Evolutionary conservation across 2,888 invertebrate species (phyloP), one percentile per base, ranked within the genome.

Genomic region (Chalcosyrphus nemorum): DNA sequence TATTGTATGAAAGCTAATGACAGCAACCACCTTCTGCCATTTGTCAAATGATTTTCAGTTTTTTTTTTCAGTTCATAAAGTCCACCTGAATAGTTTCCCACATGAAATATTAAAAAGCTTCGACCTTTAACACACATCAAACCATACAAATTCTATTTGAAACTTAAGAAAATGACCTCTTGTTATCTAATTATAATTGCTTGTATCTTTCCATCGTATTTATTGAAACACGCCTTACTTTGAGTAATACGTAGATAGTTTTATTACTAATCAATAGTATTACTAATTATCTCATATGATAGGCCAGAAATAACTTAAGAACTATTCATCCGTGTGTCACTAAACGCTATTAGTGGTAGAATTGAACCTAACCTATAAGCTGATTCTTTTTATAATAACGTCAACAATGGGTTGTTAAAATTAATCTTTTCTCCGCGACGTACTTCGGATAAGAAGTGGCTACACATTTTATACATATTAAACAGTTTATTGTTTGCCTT

Each of bases 71-170:
- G n/a, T n/a, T n/a, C 9, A 41, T 24, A 13, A 38, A 38, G 21
- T 6, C 27, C 61, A 72, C 19, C 27, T 52, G 72, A 29, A 29
- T 13, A 11, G 7, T 21, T 72, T 72, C 61, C 41, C 72, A 61
- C 13, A 13, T 52, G 29, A 61, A 43, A 41, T 15, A 27, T 61
- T 52, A 19, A 72, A 52, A 7, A 50, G 57, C 50, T 29, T 59
- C 35, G 71, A 61, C 71, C 52, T 15, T 61, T 27, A 17, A 71
- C 32, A 57, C 57, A n/a, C n/a, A n/a, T n/a, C n/a, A n/a, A n/a
- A n/a, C n/a, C n/a, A n/a, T n/a, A n/a, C n/a, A n/a, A n/a, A 29
- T 24, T 35, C n/a, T 29, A 47, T 57, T 70, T 15, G 19, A 9
- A 29, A 7, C 6, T 24, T 56, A 56, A 56, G 45, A 9, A 41